phyloP scores from a whole-genome alignment of 2,888 invertebrate species.

The Epinotia nisella region DNA sequence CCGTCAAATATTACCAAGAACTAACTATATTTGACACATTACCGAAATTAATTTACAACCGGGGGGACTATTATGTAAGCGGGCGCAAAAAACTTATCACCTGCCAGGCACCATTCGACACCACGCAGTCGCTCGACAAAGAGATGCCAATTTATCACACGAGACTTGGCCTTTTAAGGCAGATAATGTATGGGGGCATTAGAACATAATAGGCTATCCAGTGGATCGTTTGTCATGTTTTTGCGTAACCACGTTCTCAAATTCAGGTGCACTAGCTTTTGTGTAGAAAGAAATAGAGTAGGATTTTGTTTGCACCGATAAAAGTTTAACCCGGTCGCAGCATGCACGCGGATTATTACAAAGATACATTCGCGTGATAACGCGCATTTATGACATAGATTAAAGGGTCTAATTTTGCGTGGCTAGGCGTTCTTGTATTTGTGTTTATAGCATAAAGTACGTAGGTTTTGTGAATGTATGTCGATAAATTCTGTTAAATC shows the following conservation, averaged over 20 bases:
- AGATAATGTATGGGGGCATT: slow-evolving; percentile 81
- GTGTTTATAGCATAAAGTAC: slow-evolving; percentile 36
- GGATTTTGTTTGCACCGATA: slow-evolving; percentile 10
- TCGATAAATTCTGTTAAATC: slow-evolving; percentile 66
- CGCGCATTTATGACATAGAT: background rate
- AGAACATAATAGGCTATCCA: slow-evolving; percentile 78
- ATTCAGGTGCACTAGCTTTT: slow-evolving; percentile 40
- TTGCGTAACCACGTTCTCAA: slow-evolving; percentile 52
- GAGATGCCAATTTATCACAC: slow-evolving; percentile 73
- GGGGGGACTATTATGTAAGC: slow-evolving; percentile 30
- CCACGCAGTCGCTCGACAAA: slow-evolving; percentile 55
- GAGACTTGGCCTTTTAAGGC: slow-evolving; percentile 72
- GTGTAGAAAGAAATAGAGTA: slow-evolving; percentile 42
- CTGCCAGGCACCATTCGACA: slow-evolving; percentile 59
- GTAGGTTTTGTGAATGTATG: slow-evolving; percentile 54
- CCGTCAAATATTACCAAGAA: slow-evolving; percentile 33
- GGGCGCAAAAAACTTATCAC: slow-evolving; percentile 54
- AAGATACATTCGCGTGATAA: slow-evolving; percentile 8
- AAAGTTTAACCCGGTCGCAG: slow-evolving; percentile 22
- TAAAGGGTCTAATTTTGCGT: background rate
- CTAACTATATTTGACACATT: slow-evolving; percentile 35
- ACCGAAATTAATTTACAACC: slow-evolving; percentile 42
- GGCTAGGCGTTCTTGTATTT: background rate
- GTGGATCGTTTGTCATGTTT: slow-evolving; percentile 76
- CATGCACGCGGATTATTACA: slow-evolving; percentile 35